A percentile compares a stretch with the other conserved stretches of the same genome.
Evolutionary conservation across 2,113 vertebrate genomes (phyloP).

Genomic region (Tragelaphus imberbis): DNA sequence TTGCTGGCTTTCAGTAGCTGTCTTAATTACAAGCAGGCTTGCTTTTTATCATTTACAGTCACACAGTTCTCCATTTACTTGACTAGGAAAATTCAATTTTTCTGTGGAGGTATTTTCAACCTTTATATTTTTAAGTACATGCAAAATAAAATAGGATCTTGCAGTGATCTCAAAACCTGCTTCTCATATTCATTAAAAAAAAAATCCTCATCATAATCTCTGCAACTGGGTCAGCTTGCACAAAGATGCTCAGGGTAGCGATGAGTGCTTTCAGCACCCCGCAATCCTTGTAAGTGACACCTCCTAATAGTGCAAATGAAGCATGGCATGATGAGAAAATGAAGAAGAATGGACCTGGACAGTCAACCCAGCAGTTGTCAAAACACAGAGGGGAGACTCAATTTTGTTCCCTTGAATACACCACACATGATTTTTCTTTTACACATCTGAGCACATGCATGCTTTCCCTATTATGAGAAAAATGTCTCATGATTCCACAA

Average conservation of each 20-base stretch:
- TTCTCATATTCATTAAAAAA: background rate
- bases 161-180: slow-evolving; percentile 35
- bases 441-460: background rate
- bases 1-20: slow-evolving; percentile 17
- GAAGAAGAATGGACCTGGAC: slow-evolving; percentile 81
- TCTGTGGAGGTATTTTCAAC: background rate
- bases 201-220: slow-evolving; percentile 31
- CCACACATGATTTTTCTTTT: background rate
- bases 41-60: slow-evolving; percentile 41
- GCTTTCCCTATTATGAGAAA: background rate
- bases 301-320: slow-evolving; percentile 81
- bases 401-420: background rate
- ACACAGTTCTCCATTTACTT: background rate
- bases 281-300: slow-evolving; percentile 80
- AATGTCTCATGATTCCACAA: background rate
- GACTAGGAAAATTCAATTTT: slow-evolving; percentile 23
- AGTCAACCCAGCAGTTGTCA: slow-evolving; percentile 70
- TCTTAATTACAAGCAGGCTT: slow-evolving; percentile 39
- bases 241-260: slow-evolving; percentile 70
- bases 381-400: slow-evolving; percentile 59
- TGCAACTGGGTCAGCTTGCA: slow-evolving; percentile 78
- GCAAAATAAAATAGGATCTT: slow-evolving; percentile 25
- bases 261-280: slow-evolving; percentile 71
- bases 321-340: slow-evolving; percentile 79
- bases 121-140: slow-evolving; percentile 34